Evolutionary conservation across 92 coral and sea anemone species (phyloP).

Genomic region (Palythoa caribaeorum): DNA sequence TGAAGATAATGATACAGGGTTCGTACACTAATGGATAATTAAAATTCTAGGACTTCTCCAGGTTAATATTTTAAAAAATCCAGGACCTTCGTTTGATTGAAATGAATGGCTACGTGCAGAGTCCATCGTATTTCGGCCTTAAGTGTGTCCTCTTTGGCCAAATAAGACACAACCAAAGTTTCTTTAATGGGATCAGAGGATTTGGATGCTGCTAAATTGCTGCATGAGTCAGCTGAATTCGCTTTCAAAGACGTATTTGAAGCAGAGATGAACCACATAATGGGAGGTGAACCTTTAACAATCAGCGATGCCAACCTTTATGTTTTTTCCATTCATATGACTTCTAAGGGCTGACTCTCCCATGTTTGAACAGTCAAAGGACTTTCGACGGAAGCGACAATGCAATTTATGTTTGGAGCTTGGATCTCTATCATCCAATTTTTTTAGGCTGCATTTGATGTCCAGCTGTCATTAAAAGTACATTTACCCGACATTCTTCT

Average conservation of each 20-base stretch:
- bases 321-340: too few relatives aligned
- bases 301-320: too few relatives aligned
- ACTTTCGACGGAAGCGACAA: neutral
- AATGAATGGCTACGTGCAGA: too few relatives aligned
- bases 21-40: too few relatives aligned
- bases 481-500: constrained; percentile 1
- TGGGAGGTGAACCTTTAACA: too few relatives aligned
- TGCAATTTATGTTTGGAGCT: neutral
- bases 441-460: neutral
- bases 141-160: neutral
- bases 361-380: neutral
- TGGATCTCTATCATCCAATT: constrained; percentile 1
- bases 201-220: too few relatives aligned
- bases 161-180: neutral
- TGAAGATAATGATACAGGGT: too few relatives aligned
- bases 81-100: too few relatives aligned
- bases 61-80: too few relatives aligned
- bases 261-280: neutral
- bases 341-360: neutral
- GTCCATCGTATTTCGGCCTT: too few relatives aligned
- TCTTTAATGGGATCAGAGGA: neutral
- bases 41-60: too few relatives aligned
- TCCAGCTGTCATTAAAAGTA: neutral
- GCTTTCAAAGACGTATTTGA: neutral
- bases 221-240: too few relatives aligned